These are phyloP conservation scores for Luffia ferchaultella DNA, from an alignment of 2,888 invertebrate species.

Conservation along the genomic window DNA sequence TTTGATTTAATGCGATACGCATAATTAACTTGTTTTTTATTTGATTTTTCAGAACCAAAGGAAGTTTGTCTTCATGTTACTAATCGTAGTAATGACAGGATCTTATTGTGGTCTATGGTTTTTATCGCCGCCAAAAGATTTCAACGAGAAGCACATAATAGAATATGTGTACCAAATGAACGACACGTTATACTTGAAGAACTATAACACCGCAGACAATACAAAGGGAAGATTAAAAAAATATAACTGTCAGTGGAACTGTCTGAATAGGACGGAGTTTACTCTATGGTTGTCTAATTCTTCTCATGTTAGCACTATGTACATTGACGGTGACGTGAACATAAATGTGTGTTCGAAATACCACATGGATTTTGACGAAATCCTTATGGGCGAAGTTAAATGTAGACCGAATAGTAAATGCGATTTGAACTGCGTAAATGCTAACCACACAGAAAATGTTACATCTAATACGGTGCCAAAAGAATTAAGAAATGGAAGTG, in stretches of 20 bases:
- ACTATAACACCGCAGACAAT: slow-evolving; percentile 18
- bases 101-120: slow-evolving; percentile 77
- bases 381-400: slow-evolving; percentile 27
- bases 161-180: slow-evolving; percentile 40
- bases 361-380: slow-evolving; percentile 35
- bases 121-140: slow-evolving; percentile 39
- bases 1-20: too few relatives aligned
- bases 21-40: too few relatives aligned
- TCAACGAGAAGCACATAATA: slow-evolving; percentile 20
- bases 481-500: too few relatives aligned
- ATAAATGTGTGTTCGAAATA: slow-evolving; percentile 37
- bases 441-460: too few relatives aligned
- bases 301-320: slow-evolving; percentile 35
- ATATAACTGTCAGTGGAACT: slow-evolving; percentile 45
- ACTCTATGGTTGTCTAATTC: slow-evolving; percentile 38
- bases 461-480: too few relatives aligned
- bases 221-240: slow-evolving; percentile 25
- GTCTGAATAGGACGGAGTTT: slow-evolving; percentile 26
- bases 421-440: slow-evolving; percentile 30
- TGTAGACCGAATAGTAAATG: slow-evolving; percentile 36
- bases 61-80: slow-evolving; percentile 74
- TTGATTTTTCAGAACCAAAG: slow-evolving; percentile 55
- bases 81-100: slow-evolving; percentile 71
- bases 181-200: slow-evolving; percentile 31
- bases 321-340: slow-evolving; percentile 26